These are phyloP conservation scores for Theristicus caerulescens DNA, from an alignment of 2,113 vertebrate species.

Conservation along the genomic window DNA sequence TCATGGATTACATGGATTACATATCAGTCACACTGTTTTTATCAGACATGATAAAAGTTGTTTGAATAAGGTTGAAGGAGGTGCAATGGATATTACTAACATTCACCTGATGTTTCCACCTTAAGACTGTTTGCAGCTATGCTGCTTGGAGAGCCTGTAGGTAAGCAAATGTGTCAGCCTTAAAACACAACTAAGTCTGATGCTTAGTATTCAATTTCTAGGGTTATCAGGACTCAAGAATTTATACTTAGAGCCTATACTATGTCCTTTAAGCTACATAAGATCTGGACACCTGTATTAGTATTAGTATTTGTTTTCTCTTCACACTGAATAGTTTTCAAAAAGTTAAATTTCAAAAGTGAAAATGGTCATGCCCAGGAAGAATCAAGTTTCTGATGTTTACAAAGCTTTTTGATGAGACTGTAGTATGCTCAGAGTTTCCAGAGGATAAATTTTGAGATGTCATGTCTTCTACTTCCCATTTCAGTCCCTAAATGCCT, in stretches of 20 bases:
- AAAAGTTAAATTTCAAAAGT: neutral
- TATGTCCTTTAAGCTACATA: neutral
- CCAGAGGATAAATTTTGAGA: neutral
- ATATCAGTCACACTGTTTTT: neutral
- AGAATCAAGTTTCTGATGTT: neutral
- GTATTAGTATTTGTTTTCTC: neutral
- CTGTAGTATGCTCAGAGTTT: neutral
- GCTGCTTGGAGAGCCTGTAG: neutral
- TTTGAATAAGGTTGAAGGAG: neutral
- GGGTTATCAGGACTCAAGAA: neutral
- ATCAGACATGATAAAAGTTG: neutral
- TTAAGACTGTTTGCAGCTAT: neutral
- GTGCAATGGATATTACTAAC: neutral
- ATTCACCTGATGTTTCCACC: neutral
- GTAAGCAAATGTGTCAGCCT: neutral
- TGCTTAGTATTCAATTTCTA: neutral
- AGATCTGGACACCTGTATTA: neutral
- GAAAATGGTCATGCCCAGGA: neutral
- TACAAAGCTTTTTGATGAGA: neutral
- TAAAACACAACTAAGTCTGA: neutral
- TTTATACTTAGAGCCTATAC: neutral
- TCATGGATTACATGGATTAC: neutral
- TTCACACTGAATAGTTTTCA: neutral
- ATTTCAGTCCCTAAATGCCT: neutral
- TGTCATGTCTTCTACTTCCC: neutral